Evolutionary conservation across 1,140 invertebrate genomes (phyloP).

Genomic region (Bombus sibiricus): DNA sequence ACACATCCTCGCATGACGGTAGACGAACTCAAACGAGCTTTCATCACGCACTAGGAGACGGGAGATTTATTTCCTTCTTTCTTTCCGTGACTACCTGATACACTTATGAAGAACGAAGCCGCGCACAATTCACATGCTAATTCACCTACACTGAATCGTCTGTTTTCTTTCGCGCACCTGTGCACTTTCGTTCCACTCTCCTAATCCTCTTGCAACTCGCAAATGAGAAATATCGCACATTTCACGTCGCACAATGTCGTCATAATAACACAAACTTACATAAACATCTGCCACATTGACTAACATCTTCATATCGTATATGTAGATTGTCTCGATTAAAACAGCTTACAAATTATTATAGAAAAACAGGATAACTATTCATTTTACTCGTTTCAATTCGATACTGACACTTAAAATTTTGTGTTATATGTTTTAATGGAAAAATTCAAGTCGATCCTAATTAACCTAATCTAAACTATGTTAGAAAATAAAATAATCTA

Average conservation of each 20-base stretch:
- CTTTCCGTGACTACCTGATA: slow-evolving; percentile 7
- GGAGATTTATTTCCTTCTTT: slow-evolving; percentile 10
- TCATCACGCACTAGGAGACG: slow-evolving; percentile 30
- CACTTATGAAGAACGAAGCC: slow-evolving; percentile 10
- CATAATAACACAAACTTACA: slow-evolving; percentile 15
- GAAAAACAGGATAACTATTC: background rate
- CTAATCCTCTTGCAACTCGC: slow-evolving; percentile 34
- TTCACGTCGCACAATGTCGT: background rate
- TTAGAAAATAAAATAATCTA: no score
- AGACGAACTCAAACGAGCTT: slow-evolving; percentile 35
- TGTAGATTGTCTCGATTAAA: no score
- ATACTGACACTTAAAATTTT: background rate
- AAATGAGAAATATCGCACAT: slow-evolving; percentile 28
- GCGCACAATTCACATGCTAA: slow-evolving; percentile 58
- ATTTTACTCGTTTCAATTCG: background rate
- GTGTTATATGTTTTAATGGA: no score
- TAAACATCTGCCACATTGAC: background rate
- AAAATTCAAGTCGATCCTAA: no score
- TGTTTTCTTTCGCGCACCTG: slow-evolving; percentile 30
- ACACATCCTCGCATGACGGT: background rate
- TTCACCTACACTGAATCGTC: slow-evolving; percentile 44
- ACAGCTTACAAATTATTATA: background rate
- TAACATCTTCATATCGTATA: background rate
- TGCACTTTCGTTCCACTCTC: slow-evolving; percentile 59
- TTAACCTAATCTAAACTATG: no score